These are phyloP conservation scores for Drosophila pseudoobscura DNA, from an alignment of 1,140 invertebrate species.

Conservation along the genomic window DNA sequence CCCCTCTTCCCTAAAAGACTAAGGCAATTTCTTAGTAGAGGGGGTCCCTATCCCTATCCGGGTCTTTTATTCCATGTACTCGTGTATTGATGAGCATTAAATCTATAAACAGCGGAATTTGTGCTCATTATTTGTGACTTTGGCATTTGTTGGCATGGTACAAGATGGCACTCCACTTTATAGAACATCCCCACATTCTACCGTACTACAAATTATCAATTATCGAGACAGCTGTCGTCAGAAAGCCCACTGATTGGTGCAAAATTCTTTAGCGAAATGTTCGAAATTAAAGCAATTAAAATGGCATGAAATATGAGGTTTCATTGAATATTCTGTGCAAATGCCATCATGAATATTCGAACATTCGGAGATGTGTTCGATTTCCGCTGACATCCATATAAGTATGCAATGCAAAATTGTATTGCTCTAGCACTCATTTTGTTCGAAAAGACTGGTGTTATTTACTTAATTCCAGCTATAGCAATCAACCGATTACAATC, in stretches of 20 bases:
- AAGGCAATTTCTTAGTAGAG: conserved; percentile 26
- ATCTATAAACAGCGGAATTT: conserved; percentile 55
- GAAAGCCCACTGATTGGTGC: conserved; percentile 4
- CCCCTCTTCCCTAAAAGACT: conserved; percentile 10
- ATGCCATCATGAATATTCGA: too few species aligned
- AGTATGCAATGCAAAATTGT: too few species aligned
- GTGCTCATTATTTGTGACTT: conserved; percentile 63
- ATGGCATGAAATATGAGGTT: too few species aligned
- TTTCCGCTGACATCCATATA: too few species aligned
- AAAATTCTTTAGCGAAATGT: not conserved
- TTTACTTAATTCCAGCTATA: too few species aligned
- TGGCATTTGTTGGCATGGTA: conserved; percentile 47
- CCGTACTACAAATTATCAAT: conserved; percentile 34
- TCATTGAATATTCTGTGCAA: too few species aligned
- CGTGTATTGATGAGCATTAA: conserved; percentile 59
- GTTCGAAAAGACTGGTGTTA: too few species aligned
- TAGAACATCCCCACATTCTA: conserved; percentile 3
- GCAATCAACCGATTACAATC: too few species aligned
- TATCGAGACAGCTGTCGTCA: conserved; percentile 35
- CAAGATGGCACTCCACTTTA: not conserved
- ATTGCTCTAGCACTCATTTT: too few species aligned
- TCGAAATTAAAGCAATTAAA: too few species aligned
- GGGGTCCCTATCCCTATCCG: not conserved
- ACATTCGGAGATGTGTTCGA: too few species aligned
- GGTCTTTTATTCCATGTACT: conserved; percentile 6